Evolutionary conservation across 2,113 vertebrate species (phyloP).

Genomic region (Lycaon pictus): DNA sequence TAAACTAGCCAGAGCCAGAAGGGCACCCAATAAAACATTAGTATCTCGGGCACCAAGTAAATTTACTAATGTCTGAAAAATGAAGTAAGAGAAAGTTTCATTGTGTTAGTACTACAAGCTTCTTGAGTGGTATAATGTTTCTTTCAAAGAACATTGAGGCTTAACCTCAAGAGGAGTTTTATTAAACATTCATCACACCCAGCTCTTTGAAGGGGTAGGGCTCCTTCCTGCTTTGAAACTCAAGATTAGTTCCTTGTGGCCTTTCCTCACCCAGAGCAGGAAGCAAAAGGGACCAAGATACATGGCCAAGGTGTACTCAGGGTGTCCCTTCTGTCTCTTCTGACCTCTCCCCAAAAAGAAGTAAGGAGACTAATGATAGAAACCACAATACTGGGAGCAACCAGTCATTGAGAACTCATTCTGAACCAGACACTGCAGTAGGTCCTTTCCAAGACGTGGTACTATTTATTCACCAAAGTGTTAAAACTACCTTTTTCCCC

Average conservation of each 20-base stretch:
- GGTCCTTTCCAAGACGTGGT: background rate
- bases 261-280: background rate
- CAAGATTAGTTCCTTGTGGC: background rate
- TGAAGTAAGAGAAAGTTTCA: background rate
- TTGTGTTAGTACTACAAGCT: background rate
- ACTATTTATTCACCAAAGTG: background rate
- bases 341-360: background rate
- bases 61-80: conserved; percentile 91
- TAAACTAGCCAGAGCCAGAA: conserved; percentile 91
- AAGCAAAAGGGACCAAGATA: background rate
- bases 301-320: background rate
- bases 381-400: background rate
- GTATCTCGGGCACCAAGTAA: conserved; percentile 91
- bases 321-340: no score
- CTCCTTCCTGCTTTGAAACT: background rate
- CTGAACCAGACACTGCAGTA: no score
- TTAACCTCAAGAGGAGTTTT: background rate
- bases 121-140: background rate
- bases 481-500: background rate
- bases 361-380: background rate
- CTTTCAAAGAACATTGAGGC: background rate
- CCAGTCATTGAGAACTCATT: background rate
- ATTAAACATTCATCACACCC: background rate
- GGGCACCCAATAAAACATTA: conserved; percentile 91
- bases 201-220: background rate